Base-by-base conservation (phyloP, 2,888 invertebrate species). In the Lasioglossum oenotherae region DNA sequence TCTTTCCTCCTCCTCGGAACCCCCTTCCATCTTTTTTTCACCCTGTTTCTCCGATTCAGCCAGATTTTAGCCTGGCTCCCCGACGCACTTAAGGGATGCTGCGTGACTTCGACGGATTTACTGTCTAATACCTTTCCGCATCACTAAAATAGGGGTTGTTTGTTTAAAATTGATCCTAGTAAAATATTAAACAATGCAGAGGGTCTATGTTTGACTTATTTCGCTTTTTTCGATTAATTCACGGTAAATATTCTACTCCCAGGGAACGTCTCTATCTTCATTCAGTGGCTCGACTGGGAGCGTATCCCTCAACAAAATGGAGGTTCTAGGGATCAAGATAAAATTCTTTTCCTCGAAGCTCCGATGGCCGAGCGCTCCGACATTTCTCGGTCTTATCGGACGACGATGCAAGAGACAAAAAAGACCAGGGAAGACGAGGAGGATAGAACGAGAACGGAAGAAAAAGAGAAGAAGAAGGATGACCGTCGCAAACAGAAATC, bases 241-340 rank as follows among this genome's bases (percentile, higher is more conserved):
- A 31, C 60, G 14, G 16, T 16, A 3, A 31, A 64, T 2, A 6
- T 16, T 31, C 27, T 16, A 2, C 27, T 64, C 2, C 31, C 5
- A 16, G 6, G 27, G 31, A 16, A 31, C 27, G 14, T 27, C 60
- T 27, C 6, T 14, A 49, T 49, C 49, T 49, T 27, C 60, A 5
- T 27, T 31, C 27, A 5, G 60, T 2, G 60, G 6, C 16, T 5
- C 31, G 64, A 14, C 53, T 10, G 6, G 31, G 64, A 64, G 31
- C 31, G 64, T n/a, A 16, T 64, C 64, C 31, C 31, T 31, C 64
- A 31, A 64, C 64, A 16, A 64, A 64, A 27, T 16, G 64, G 64
- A 64, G 64, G 27, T 64, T 6, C 64, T 64, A 64, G 64, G 64
- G 64, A 64, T 64, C 64, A 64, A 64, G 64, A 64, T 64, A 31